Conservation (phyloP, 2,888 invertebrate species). For the Leptinotarsa juncta region DNA sequence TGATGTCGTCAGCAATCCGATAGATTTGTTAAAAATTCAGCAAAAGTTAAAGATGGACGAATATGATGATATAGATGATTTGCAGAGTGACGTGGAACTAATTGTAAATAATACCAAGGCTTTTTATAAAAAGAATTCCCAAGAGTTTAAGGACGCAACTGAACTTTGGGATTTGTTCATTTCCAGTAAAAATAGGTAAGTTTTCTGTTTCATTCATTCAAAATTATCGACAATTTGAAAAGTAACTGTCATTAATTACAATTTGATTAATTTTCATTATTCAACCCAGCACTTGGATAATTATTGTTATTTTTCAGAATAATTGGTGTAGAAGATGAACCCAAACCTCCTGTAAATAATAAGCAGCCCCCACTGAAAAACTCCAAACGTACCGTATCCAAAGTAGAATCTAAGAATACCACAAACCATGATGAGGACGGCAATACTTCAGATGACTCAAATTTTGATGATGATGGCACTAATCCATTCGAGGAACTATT, state of each 20-base stretch:
- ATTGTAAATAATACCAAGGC: slow-evolving; percentile 95
- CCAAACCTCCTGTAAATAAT: slow-evolving; percentile 36
- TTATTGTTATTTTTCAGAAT: slow-evolving; percentile 50
- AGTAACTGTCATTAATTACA: too few relatives aligned
- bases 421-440: slow-evolving; percentile 37
- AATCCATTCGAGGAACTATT: slow-evolving; percentile 90
- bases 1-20: slow-evolving; percentile 93
- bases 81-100: slow-evolving; percentile 90
- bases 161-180: slow-evolving; percentile 89
- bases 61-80: slow-evolving; percentile 92
- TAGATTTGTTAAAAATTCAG: slow-evolving; percentile 94
- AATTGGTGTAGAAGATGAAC: slow-evolving; percentile 64
- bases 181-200: slow-evolving; percentile 68
- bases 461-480: slow-evolving; percentile 52
- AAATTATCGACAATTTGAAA: too few relatives aligned
- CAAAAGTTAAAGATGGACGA: slow-evolving; percentile 97
- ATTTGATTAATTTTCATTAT: too few relatives aligned
- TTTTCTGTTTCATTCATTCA: slow-evolving; percentile 2
- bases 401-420: slow-evolving; percentile 32
- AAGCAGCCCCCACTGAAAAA: slow-evolving; percentile 30
- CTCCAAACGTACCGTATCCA: slow-evolving; percentile 29
- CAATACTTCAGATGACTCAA: slow-evolving; percentile 58
- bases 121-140: slow-evolving; percentile 89
- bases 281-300: too few relatives aligned
- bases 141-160: slow-evolving; percentile 90